Evolutionary conservation across 2,888 invertebrate species (phyloP).

Genomic region (Corbicula japonica): DNA sequence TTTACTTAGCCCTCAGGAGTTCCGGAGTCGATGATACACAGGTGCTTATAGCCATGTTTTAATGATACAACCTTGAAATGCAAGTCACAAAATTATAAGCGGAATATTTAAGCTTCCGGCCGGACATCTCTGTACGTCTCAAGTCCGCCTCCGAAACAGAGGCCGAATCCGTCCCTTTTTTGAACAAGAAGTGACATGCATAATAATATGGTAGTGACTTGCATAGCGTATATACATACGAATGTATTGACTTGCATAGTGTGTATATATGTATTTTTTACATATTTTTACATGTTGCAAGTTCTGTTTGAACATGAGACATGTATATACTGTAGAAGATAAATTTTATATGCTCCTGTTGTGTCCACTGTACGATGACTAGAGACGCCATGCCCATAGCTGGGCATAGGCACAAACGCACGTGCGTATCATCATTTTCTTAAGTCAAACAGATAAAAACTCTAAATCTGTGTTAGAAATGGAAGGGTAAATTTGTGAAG

Average conservation of each 20-base stretch:
- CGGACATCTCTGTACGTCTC: constrained; percentile 22
- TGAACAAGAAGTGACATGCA: constrained; percentile 10
- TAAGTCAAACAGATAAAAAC: constrained; percentile 15
- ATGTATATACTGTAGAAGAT: constrained; percentile 13
- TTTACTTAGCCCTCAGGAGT: no score
- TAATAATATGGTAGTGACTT: constrained; percentile 5
- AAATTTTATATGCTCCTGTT: constrained; percentile 8
- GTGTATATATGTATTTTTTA: constrained; percentile 10
- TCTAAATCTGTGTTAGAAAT: constrained; percentile 1
- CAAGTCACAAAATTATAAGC: constrained; percentile 1
- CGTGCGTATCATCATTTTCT: no score
- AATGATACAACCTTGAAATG: background rate
- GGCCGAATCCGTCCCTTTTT: constrained; percentile 21
- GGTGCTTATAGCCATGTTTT: background rate
- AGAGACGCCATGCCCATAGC: constrained; percentile 7
- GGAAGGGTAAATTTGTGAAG: constrained; percentile 8
- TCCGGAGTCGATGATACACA: background rate
- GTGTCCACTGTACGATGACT: constrained; percentile 15
- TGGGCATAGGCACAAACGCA: constrained; percentile 12
- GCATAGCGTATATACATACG: constrained; percentile 1
- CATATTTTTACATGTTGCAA: constrained; percentile 13
- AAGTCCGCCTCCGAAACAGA: background rate
- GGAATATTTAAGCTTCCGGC: constrained; percentile 12
- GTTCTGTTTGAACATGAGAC: constrained; percentile 13
- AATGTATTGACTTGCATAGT: constrained; percentile 5